Conservation (phyloP, 1,140 invertebrate species). For the Drosophila auraria region DNA sequence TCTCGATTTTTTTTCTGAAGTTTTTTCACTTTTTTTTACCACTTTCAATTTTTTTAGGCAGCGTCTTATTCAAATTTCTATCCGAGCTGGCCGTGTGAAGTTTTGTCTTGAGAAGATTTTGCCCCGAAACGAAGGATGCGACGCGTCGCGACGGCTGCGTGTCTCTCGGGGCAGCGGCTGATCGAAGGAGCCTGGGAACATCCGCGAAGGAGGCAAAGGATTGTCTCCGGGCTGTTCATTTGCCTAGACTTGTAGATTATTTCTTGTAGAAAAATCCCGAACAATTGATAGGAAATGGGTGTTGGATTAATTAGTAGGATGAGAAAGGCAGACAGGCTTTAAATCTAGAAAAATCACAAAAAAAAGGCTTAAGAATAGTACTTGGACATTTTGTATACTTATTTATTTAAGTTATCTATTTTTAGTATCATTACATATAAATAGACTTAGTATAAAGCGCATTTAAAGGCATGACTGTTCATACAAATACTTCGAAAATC, state of each 20-base stretch:
- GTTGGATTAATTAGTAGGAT: slow-evolving; percentile 18
- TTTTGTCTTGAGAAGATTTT: slow-evolving; percentile 59
- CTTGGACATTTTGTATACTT: no score
- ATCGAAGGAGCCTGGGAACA: slow-evolving; percentile 72
- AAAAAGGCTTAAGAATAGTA: no score
- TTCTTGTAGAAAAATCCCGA: slow-evolving; percentile 2
- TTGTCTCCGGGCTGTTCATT: slow-evolving; percentile 42
- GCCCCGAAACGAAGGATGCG: slow-evolving; percentile 54
- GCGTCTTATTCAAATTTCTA: slow-evolving; percentile 77
- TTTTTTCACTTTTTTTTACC: slow-evolving; percentile 84
- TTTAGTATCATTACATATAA: no score
- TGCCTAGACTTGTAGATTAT: slow-evolving; percentile 42
- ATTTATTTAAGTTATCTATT: no score
- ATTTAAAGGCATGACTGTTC: no score
- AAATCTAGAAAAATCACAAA: no score
- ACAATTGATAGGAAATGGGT: slow-evolving; percentile 41
- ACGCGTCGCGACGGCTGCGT: slow-evolving; percentile 31
- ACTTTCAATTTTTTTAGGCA: slow-evolving; percentile 74
- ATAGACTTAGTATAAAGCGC: no score
- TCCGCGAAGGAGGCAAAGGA: slow-evolving; percentile 51
- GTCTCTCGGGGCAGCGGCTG: slow-evolving; percentile 30
- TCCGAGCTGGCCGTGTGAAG: slow-evolving; percentile 68
- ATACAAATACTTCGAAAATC: no score
- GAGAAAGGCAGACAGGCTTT: accelerated
- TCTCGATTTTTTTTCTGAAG: slow-evolving; percentile 59